Conservation (phyloP, 2,797 vertebrate genomes). For the Adrianichthys oophorus region DNA sequence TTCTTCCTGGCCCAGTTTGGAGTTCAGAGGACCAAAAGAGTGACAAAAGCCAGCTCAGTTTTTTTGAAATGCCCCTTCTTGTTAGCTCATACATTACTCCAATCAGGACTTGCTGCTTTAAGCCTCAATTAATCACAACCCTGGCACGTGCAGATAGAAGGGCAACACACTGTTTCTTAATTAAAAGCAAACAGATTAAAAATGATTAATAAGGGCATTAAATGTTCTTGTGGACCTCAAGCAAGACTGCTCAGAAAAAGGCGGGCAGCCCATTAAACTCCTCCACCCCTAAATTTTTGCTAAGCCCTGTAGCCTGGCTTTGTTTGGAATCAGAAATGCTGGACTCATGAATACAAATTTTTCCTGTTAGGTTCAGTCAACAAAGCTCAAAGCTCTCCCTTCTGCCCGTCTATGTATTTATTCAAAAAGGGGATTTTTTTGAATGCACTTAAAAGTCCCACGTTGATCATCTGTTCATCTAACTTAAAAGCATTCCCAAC, state of each 20-base stretch:
- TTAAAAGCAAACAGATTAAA: conserved; percentile 99
- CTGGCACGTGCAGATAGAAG: conserved; percentile 98
- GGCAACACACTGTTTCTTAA: conserved; percentile 99
- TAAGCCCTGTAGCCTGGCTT: conserved; percentile 79
- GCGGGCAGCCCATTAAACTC: conserved; percentile 75
- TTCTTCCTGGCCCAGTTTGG: conserved; percentile 16
- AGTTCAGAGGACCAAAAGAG: conserved; percentile 43
- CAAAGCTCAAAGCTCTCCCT: conserved; percentile 44
- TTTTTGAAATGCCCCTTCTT: conserved; percentile 79
- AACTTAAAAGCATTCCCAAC: too few relatives aligned
- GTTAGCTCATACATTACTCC: conserved; percentile 94
- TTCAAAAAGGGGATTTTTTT: conserved; percentile 12
- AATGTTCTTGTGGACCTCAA: conserved; percentile 94
- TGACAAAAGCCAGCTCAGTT: conserved; percentile 58
- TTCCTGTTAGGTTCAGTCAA: conserved; percentile 63
- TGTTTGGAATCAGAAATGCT: conserved; percentile 79
- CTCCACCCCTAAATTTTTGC: conserved; percentile 74
- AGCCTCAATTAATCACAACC: conserved; percentile 98
- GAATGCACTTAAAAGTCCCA: neutral
- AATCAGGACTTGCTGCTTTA: conserved; percentile 95
- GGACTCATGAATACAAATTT: conserved; percentile 80
- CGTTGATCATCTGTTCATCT: too few relatives aligned
- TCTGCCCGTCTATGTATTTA: conserved; percentile 27
- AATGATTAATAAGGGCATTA: conserved; percentile 99
- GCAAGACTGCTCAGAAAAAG: conserved; percentile 84